Base-by-base conservation (phyloP, 2,113 vertebrate genomes). In the Aramus guarauna region DNA sequence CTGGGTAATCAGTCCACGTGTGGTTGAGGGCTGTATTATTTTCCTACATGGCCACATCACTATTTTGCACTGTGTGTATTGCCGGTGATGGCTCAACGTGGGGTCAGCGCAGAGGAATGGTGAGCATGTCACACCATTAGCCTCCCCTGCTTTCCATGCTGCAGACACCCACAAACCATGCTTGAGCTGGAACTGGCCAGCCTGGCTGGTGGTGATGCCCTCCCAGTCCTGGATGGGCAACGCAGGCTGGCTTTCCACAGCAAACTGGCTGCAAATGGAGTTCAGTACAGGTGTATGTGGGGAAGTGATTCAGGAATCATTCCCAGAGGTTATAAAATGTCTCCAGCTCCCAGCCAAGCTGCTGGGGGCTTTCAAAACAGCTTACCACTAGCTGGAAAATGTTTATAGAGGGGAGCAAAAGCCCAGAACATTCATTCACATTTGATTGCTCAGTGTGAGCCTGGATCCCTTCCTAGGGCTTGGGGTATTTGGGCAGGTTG, bases 281-380 rank as follows among this genome's bases (percentile, higher is more conserved):
- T 34, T 74, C 82, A 66, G 0, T 45, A 83, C 94, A 97, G 96
- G 95, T 97, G 88, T 93, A n/a, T 4, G 30, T 0, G 1, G 66
- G 60, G 69, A 77, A 95, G 27, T 0, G 27, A 72, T 62, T 55
- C 2, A 2, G 36, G 66, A 93, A 96, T 87, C 4, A 0, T 85
- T 92, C 74, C 85, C 94, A 96, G 87, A 88, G 94, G 87, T 60
- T 66, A 71, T 50, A 73, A 95, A 90, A 90, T 16, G 32, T 47
- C 85, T 94, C 58, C 53, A 90, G 58, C 39, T 96, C 53, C 45
- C 39, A 94, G 92, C 78, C 94, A 94, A 85, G 71, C 90, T 88
- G 81, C 62, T 92, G 87, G 93, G 88, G 93, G 81, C 59, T 96
- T 92, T 94, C 75, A 82, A 90, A 95, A 90, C 78, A 95, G 59